Evolutionary conservation across 2,797 vertebrate genomes (phyloP).

Genomic region (Cyclopterus lumpus): DNA sequence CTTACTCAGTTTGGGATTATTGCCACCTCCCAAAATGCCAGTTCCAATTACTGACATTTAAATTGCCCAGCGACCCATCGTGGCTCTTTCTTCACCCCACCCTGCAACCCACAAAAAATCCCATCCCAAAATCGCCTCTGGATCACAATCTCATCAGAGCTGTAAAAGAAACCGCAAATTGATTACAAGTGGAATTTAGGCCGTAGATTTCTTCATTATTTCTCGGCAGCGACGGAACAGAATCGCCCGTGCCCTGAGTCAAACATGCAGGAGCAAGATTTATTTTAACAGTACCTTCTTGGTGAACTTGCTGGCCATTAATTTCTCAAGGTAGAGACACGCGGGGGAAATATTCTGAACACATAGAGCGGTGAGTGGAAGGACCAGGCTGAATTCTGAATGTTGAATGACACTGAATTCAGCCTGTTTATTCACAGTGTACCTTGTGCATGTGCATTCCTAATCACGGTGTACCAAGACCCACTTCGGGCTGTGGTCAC

Average conservation of each 20-base stretch:
- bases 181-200: conserved; percentile 34
- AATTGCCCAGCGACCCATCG: conserved; percentile 34
- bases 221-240: not conserved
- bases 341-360: conserved; percentile 25
- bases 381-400: conserved; percentile 9
- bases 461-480: conserved; percentile 56
- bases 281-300: not conserved
- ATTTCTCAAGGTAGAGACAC: conserved; percentile 5
- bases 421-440: conserved; percentile 44
- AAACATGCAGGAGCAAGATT: not conserved
- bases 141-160: conserved; percentile 21
- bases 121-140: conserved; percentile 3
- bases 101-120: conserved; percentile 18
- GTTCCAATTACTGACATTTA: conserved; percentile 56
- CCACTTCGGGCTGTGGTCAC: conserved; percentile 48
- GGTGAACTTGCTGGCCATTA: conserved; percentile 20
- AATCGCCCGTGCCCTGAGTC: conserved; percentile 2
- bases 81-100: conserved; percentile 36
- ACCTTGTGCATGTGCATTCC: conserved; percentile 57
- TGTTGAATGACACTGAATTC: conserved; percentile 33
- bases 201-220: conserved; percentile 26
- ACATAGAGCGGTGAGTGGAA: conserved; percentile 1
- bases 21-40: conserved; percentile 36
- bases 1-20: conserved; percentile 38
- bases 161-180: conserved; percentile 23